Evolutionary conservation across 2,888 invertebrate species (phyloP).

Genomic region (Diarsia mendica): DNA sequence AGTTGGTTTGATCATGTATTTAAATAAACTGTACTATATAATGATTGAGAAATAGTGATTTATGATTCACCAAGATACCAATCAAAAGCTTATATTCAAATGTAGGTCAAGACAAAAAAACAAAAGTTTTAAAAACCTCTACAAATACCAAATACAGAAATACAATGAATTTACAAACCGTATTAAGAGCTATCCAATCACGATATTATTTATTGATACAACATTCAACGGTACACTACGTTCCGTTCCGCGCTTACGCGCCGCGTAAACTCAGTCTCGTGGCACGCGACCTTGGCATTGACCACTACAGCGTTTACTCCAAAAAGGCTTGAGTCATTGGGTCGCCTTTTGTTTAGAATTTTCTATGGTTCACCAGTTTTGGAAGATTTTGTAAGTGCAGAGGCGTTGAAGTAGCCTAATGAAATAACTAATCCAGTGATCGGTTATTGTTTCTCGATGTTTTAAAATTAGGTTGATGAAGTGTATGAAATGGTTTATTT

Average conservation of each 20-base stretch:
- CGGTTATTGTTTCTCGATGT: not conserved
- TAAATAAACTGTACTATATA: not conserved
- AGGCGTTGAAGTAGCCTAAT: not conserved
- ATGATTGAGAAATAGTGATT: not conserved
- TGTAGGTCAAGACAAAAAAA: slow-evolving; percentile 4
- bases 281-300: slow-evolving; percentile 64
- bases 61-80: not conserved
- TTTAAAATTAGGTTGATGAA: not conserved
- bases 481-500: not conserved
- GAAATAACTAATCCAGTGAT: too few species aligned
- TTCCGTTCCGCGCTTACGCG: slow-evolving; percentile 51
- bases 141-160: slow-evolving; percentile 29
- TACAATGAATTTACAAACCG: slow-evolving; percentile 24
- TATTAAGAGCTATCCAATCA: slow-evolving; percentile 29
- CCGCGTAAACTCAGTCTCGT: slow-evolving; percentile 52
- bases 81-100: not conserved
- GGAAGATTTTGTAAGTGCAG: not conserved
- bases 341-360: slow-evolving; percentile 25
- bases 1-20: not conserved
- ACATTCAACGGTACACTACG: slow-evolving; percentile 43
- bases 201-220: slow-evolving; percentile 53
- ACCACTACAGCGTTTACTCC: slow-evolving; percentile 41
- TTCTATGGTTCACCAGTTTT: slow-evolving; percentile 29
- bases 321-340: slow-evolving; percentile 40
- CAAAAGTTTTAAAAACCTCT: slow-evolving; percentile 8